Evolutionary conservation across 2,797 vertebrate genomes (phyloP).

Genomic region (Serranus cabrilla): DNA sequence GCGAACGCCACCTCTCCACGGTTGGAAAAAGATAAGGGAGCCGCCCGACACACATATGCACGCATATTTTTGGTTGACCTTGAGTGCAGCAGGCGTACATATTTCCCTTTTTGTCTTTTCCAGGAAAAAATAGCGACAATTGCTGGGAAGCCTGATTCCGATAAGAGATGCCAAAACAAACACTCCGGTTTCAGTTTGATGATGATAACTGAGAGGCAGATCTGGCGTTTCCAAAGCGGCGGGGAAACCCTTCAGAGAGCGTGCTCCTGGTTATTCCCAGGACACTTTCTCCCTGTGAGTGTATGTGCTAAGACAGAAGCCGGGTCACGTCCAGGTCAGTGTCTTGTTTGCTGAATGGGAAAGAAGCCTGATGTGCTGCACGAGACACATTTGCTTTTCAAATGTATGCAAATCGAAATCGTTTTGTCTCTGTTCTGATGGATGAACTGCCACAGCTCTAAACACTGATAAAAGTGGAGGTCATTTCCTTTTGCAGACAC

Average conservation of each 20-base stretch:
- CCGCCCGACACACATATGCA: not conserved
- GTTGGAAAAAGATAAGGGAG: conserved; percentile 48
- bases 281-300: conserved; percentile 9
- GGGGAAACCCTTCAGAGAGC: conserved; percentile 31
- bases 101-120: conserved; percentile 53
- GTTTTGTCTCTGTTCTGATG: conserved; percentile 29
- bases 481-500: conserved; percentile 3
- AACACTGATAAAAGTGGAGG: conserved; percentile 30
- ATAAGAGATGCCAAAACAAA: conserved; percentile 50
- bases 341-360: conserved; percentile 55
- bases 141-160: conserved; percentile 41
- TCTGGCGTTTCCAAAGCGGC: conserved; percentile 27
- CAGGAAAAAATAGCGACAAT: conserved; percentile 44
- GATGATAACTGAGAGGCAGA: not conserved
- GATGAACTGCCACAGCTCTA: conserved; percentile 37
- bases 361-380: conserved; percentile 34
- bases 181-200: conserved; percentile 19
- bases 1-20: conserved; percentile 39
- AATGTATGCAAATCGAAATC: conserved; percentile 69
- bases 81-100: conserved; percentile 35
- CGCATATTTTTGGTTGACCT: conserved; percentile 59
- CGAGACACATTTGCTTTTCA: conserved; percentile 66
- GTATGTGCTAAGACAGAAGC: conserved; percentile 19
- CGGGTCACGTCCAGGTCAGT: conserved; percentile 63
- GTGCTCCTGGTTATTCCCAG: conserved; percentile 43